Evolutionary conservation across 2,888 invertebrate genomes (phyloP).

Genomic region (Brenthis hecate): DNA sequence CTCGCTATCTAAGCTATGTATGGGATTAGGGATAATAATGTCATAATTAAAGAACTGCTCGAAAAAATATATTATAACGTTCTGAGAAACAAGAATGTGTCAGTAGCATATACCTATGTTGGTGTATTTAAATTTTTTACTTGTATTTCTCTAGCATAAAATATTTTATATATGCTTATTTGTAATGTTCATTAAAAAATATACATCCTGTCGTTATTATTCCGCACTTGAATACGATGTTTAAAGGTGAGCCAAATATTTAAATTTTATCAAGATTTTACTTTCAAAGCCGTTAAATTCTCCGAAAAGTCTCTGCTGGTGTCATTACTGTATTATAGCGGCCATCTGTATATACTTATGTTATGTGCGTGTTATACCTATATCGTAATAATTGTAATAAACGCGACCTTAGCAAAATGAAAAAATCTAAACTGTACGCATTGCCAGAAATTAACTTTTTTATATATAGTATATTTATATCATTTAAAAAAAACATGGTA

Average conservation of each 20-base stretch:
- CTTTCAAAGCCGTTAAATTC: not conserved
- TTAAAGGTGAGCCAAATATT: not conserved
- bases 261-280: slow-evolving; percentile 9
- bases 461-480: too few species aligned
- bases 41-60: too few species aligned
- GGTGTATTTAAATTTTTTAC: too few species aligned
- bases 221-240: slow-evolving; percentile 8
- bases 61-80: too few species aligned
- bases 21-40: too few species aligned
- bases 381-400: not conserved
- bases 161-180: not conserved
- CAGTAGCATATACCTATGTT: too few species aligned
- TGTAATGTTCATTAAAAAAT: not conserved
- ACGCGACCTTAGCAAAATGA: not conserved
- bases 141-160: not conserved
- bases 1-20: too few species aligned
- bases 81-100: too few species aligned
- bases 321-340: slow-evolving; percentile 1
- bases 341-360: not conserved
- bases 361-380: not conserved
- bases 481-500: too few species aligned
- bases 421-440: too few species aligned
- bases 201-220: not conserved
- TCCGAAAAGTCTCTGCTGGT: not conserved
- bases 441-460: too few species aligned